Conservation (phyloP, 2,113 vertebrate genomes). For the Candoia aspera region DNA sequence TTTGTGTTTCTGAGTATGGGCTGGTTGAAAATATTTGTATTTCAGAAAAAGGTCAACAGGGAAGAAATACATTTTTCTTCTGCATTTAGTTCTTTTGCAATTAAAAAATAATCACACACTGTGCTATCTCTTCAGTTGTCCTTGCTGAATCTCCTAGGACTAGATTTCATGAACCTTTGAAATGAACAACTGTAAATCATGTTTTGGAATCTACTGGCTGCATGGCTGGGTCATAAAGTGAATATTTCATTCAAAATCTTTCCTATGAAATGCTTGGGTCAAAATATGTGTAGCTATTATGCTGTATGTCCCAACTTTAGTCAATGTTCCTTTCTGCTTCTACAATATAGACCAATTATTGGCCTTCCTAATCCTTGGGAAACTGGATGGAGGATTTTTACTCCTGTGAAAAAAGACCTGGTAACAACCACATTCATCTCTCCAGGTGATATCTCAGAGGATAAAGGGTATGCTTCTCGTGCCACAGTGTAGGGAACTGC, state of each 20-base stretch:
- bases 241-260: background rate
- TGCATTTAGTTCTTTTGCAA: background rate
- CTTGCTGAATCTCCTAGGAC: background rate
- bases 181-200: background rate
- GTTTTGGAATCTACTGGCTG: background rate
- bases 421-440: slow-evolving; percentile 25
- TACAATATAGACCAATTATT: background rate
- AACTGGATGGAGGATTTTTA: background rate
- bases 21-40: slow-evolving; percentile 1
- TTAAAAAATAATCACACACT: background rate
- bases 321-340: background rate
- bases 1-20: fast-evolving
- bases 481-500: background rate
- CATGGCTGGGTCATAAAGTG: background rate
- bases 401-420: background rate
- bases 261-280: background rate
- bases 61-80: background rate
- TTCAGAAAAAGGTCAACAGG: background rate
- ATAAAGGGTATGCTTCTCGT: background rate
- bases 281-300: background rate
- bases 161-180: background rate
- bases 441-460: background rate
- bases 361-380: background rate
- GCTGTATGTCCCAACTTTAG: background rate
- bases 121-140: background rate